A percentile compares a stretch with the other conserved stretches of the same genome.
Evolutionary conservation across 92 coral and sea anemone genomes (phyloP).

Genomic region (Epizoanthus scotinus): DNA sequence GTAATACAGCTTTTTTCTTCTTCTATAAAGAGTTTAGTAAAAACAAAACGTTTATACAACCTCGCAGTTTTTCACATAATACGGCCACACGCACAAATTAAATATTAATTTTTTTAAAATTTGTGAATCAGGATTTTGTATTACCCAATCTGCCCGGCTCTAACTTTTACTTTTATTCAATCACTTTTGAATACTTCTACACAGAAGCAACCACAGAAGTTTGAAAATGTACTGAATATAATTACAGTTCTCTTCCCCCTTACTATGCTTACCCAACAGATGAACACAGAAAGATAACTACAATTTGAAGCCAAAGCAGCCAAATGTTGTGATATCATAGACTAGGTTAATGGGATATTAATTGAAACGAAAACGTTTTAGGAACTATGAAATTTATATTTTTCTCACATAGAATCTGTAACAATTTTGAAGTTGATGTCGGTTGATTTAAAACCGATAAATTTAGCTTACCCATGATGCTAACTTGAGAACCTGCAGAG

Average conservation of each 20-base stretch:
- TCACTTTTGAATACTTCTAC: background rate
- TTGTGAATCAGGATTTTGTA: conserved; percentile 10
- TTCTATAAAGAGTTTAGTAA: conserved; percentile 32
- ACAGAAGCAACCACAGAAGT: background rate
- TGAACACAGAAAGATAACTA: conserved; percentile 45
- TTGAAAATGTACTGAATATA: background rate
- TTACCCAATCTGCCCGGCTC: background rate
- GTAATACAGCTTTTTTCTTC: conserved; percentile 58
- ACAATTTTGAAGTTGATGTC: background rate
- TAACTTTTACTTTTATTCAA: conserved; percentile 38
- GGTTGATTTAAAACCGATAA: background rate
- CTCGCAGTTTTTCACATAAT: conserved; percentile 3
- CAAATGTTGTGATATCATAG: conserved; percentile 55
- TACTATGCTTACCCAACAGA: background rate
- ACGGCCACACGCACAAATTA: background rate
- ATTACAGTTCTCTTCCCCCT: background rate
- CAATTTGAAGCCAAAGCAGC: conserved; percentile 51
- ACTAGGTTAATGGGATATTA: conserved; percentile 70
- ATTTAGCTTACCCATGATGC: conserved; percentile 31
- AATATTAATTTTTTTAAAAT: conserved; percentile 17
- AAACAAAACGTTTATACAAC: conserved; percentile 39
- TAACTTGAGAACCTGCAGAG: background rate
- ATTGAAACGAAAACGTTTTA: conserved; percentile 70
- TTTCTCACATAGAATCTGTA: conserved; percentile 8
- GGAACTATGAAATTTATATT: conserved; percentile 61